phyloP scores from a whole-genome alignment of 64 coral and sea anemone species.

The Montipora foliosa region DNA sequence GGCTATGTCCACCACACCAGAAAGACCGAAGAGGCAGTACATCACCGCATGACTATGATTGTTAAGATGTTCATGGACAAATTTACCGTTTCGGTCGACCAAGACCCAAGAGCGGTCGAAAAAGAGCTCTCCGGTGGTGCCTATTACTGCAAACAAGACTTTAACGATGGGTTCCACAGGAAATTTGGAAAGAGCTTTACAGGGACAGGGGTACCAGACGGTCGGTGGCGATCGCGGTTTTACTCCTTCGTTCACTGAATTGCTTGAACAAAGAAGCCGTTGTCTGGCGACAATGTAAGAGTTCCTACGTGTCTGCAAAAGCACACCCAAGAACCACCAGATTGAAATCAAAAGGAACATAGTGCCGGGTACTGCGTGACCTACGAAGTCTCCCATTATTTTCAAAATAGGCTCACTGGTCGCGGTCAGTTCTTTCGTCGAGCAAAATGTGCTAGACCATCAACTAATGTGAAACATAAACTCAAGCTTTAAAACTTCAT shows the following conservation, averaged over 20 bases:
- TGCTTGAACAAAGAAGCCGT: background rate
- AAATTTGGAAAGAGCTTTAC: background rate
- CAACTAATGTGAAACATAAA: background rate
- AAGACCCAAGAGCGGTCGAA: background rate
- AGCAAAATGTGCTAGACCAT: background rate
- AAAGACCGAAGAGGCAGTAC: conserved; percentile 45
- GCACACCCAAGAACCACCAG: conserved; percentile 44
- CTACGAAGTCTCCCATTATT: conserved; percentile 46
- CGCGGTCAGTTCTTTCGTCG: background rate
- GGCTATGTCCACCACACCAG: conserved; percentile 31
- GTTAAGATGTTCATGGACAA: conserved; percentile 5
- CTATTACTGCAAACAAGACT: conserved; percentile 1
- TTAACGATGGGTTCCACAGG: conserved; percentile 50
- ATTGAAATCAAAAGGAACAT: conserved; percentile 35
- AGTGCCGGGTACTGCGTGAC: conserved; percentile 29
- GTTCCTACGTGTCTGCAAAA: background rate
- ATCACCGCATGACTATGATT: conserved; percentile 37
- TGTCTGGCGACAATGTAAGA: background rate
- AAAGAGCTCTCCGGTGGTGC: conserved; percentile 11
- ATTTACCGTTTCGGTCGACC: conserved; percentile 13
- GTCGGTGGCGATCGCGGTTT: background rate
- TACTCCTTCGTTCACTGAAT: background rate
- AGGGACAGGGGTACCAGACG: conserved; percentile 41
- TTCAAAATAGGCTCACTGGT: background rate
- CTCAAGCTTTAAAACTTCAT: background rate